A percentile compares a stretch with the other conserved stretches of the same genome.
phyloP scores from a whole-genome alignment of 2,888 invertebrate species.

The Diarsia mendica region DNA sequence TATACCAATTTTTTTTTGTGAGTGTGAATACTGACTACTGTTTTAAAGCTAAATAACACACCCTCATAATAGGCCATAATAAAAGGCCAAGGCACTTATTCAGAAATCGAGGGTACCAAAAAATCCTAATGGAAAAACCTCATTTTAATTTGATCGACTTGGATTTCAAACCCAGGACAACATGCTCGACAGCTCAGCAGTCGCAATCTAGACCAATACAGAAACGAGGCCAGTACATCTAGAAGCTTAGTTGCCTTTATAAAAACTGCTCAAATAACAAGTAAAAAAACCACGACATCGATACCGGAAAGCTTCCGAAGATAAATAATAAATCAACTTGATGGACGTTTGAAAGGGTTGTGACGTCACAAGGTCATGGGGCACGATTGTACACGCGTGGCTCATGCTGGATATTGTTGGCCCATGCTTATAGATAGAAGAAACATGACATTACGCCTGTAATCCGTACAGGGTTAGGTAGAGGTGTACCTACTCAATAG shows the following conservation, averaged over 20 bases:
- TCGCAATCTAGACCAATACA: background rate
- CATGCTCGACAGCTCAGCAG: background rate
- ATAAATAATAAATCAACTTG: slow-evolving; percentile 75
- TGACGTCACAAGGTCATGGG: slow-evolving; percentile 67
- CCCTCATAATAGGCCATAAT: no score
- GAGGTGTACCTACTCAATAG: no score
- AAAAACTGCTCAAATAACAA: background rate
- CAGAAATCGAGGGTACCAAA: no score
- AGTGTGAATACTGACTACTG: no score
- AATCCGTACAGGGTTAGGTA: no score
- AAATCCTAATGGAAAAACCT: background rate
- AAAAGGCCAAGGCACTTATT: no score
- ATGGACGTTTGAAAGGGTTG: slow-evolving; percentile 72
- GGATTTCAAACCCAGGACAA: background rate
- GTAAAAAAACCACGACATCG: slow-evolving; percentile 30
- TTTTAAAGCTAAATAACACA: no score
- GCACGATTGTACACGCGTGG: slow-evolving; percentile 51
- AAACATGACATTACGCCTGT: no score
- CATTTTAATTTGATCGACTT: background rate
- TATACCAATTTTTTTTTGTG: no score
- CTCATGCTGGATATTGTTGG: slow-evolving; percentile 12
- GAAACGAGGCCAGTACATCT: no score
- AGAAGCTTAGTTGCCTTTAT: background rate
- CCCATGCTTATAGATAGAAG: background rate
- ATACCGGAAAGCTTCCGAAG: slow-evolving; percentile 50